phyloP scores from a whole-genome alignment of 2,797 vertebrate species.

The Enoplosus armatus region DNA sequence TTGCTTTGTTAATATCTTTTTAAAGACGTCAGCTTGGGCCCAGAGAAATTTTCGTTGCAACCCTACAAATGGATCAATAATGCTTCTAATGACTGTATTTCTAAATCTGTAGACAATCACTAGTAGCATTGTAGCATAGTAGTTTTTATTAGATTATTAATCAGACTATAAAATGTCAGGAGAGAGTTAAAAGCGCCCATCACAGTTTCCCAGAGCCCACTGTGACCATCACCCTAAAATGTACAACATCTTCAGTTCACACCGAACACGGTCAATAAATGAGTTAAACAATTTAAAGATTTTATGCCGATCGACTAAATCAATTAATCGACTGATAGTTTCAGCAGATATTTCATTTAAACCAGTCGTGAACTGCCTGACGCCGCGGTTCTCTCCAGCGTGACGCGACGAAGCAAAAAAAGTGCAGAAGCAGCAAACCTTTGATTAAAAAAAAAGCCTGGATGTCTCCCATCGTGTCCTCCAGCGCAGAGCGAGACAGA shows the following conservation, averaged over 20 bases:
- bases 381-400: too few relatives aligned
- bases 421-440: conserved; percentile 16
- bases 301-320: too few relatives aligned
- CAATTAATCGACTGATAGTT: background rate
- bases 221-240: background rate
- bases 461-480: conserved; percentile 38
- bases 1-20: too few relatives aligned
- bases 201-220: background rate
- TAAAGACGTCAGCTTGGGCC: too few relatives aligned
- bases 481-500: conserved; percentile 13
- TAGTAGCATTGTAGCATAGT: too few relatives aligned
- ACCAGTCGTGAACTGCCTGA: background rate
- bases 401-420: too few relatives aligned
- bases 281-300: background rate
- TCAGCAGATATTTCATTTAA: background rate
- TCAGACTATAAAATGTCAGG: background rate
- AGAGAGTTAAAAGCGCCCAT: background rate
- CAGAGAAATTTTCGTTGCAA: background rate
- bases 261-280: too few relatives aligned
- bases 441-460: conserved; percentile 47
- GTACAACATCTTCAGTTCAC: background rate
- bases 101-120: too few relatives aligned
- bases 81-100: background rate
- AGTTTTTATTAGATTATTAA: background rate
- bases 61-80: background rate